A percentile compares a stretch with the other conserved stretches of the same genome.
These are phyloP conservation scores for Adrianichthys oophorus DNA, from an alignment of 2,797 vertebrate genomes.

Conservation along the genomic window DNA sequence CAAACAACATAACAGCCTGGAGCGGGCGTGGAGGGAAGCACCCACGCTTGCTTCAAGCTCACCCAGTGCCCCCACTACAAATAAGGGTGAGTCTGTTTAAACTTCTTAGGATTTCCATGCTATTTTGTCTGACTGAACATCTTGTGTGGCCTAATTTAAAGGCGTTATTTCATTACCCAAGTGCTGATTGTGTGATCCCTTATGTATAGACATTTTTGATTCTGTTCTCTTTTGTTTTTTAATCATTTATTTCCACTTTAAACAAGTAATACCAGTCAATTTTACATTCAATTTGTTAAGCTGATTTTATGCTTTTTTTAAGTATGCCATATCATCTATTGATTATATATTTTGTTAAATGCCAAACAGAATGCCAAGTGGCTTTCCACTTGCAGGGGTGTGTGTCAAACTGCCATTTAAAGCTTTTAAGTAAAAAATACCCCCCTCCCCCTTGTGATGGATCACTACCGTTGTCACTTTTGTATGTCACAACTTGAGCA, in stretches of 20 bases:
- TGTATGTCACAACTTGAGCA: constrained; percentile 15
- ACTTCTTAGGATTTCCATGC: constrained; percentile 3
- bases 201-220: neutral
- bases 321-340: too few species aligned
- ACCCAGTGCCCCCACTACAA: constrained; percentile 66
- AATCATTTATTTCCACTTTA: too few species aligned
- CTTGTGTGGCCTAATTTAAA: constrained; percentile 17
- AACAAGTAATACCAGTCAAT: too few species aligned
- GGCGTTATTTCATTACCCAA: constrained; percentile 6
- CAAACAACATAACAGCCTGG: constrained; percentile 98
- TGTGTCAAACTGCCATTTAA: neutral
- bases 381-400: neutral
- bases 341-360: neutral
- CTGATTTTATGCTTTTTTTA: too few species aligned
- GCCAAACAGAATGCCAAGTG: neutral
- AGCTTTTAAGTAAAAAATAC: neutral
- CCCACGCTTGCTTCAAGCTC: constrained; percentile 77
- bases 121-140: constrained; percentile 9
- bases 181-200: constrained; percentile 3
- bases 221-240: too few species aligned
- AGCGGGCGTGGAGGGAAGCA: constrained; percentile 90
- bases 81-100: constrained; percentile 79
- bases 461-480: neutral
- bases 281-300: too few species aligned
- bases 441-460: neutral